A percentile compares a stretch with the other conserved stretches of the same genome.
These are phyloP conservation scores for Agrypnus murinus DNA, from an alignment of 2,888 invertebrate species.

Conservation along the genomic window DNA sequence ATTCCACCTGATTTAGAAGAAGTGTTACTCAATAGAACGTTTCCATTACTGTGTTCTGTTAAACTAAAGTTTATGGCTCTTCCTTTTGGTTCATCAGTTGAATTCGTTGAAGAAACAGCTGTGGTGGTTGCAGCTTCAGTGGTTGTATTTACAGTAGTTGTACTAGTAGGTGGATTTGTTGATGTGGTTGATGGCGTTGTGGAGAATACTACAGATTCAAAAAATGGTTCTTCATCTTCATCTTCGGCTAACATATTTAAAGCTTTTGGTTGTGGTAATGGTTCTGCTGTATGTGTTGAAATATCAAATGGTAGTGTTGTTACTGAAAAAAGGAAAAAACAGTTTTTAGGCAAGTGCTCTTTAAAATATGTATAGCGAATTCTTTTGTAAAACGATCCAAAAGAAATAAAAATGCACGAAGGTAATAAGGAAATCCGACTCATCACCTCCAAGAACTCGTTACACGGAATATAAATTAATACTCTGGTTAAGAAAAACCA, in stretches of 20 bases:
- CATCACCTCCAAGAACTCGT: not conserved
- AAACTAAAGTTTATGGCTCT: constrained; percentile 67
- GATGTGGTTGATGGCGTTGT: constrained; percentile 16
- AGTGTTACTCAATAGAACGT: constrained; percentile 59
- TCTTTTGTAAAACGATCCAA: too few relatives aligned
- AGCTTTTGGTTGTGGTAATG: constrained; percentile 58
- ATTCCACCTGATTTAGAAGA: constrained; percentile 57
- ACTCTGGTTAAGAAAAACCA: constrained; percentile 41
- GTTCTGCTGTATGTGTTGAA: constrained; percentile 55
- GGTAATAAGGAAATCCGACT: constrained; percentile 6
- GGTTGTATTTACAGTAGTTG: constrained; percentile 24
- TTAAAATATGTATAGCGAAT: too few relatives aligned
- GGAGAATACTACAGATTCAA: constrained; percentile 53
- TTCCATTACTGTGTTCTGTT: constrained; percentile 60
- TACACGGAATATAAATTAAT: constrained; percentile 26
- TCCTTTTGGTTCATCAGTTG: constrained; percentile 62
- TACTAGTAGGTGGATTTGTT: constrained; percentile 31
- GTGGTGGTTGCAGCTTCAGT: constrained; percentile 19
- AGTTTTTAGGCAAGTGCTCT: too few relatives aligned
- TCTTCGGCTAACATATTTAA: constrained; percentile 66
- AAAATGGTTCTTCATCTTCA: constrained; percentile 53
- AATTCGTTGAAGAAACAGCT: constrained; percentile 37
- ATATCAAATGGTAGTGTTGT: constrained; percentile 11
- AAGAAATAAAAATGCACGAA: constrained; percentile 5
- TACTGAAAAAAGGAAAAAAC: constrained; percentile 21